Base-by-base conservation (phyloP, 1,140 invertebrate species). In the Linepithema humile region DNA sequence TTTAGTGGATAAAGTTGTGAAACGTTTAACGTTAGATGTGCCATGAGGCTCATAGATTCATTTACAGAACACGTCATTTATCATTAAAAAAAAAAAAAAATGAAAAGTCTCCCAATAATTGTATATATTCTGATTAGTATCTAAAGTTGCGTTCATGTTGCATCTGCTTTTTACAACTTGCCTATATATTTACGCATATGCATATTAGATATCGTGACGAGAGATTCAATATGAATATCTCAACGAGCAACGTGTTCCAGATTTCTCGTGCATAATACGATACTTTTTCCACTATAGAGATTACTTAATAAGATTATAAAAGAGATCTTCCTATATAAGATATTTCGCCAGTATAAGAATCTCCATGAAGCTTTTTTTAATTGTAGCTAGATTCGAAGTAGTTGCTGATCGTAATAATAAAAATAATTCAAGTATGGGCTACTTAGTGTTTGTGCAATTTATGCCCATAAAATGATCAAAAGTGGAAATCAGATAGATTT, bases 111-210 rank as follows among this genome's bases (percentile, higher is more conserved):
- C 84, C 73, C 73, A 80, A 80, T 85, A 88, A 72, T 60, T 88
- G 86, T 88, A 88, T 65, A 88, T 88, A 88, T 73, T 50, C 74
- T 72, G 78, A 65, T 86, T 87, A 80, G 75, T 84, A 65, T 77
- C 65, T 87, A 73, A 38, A 57, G 15, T 73, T 83, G 67, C 73
- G 86, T 87, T 70, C 73, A 43, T 80, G 38, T 60, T 84, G 38
- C 67, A 83, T 88, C 85, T 65, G 86, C 86, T 88, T 88, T 73
- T 78, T 87, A 82, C 40, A 50, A 69, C 77, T 87, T 40, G 40
- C 73, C 53, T 50, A 84, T 50, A 80, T 78, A 83, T 59, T 38
- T 57, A 45, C 62, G 45, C 67, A 59, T 69, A 67, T 50, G 75
- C 64, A 69, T 80, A 55, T 67, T 80, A 80, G 75, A 80, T 32